Evolutionary conservation across 2,797 vertebrate species (phyloP).

Genomic region (Acanthurus leucopareius): DNA sequence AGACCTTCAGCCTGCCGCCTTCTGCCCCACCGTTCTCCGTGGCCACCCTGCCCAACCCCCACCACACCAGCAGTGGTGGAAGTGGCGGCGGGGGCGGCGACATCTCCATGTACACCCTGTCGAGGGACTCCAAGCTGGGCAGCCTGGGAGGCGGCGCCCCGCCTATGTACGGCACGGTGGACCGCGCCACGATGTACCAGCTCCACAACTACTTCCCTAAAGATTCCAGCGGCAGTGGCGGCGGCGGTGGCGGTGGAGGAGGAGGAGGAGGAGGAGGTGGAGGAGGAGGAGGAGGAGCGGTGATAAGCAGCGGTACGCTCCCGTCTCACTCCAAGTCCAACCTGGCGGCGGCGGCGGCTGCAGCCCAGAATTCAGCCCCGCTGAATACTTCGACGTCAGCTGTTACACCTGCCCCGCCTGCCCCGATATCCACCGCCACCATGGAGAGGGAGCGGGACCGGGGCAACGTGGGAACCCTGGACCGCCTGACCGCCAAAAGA

Average conservation of each 20-base stretch:
- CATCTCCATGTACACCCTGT: conserved; percentile 90
- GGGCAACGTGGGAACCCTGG: conserved; percentile 84
- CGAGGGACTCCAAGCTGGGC: conserved; percentile 84
- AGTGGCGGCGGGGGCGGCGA: conserved; percentile 85
- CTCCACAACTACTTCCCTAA: conserved; percentile 95
- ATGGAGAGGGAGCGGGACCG: conserved; percentile 87
- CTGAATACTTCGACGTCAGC: conserved; percentile 82
- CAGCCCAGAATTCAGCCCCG: conserved; percentile 79
- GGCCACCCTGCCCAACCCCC: conserved; percentile 91
- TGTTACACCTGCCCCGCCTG: conserved; percentile 53
- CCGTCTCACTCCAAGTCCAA: conserved; percentile 90
- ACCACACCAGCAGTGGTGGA: conserved; percentile 81
- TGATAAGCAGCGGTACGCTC: conserved; percentile 82
- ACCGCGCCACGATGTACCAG: conserved; percentile 90
- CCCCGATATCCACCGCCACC: conserved; percentile 83
- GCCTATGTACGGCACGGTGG: conserved; percentile 84
- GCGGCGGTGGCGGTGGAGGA: conserved; percentile 52
- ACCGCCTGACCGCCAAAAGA: conserved; percentile 85
- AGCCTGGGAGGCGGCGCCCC: conserved; percentile 80
- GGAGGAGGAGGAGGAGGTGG: conserved; percentile 27
- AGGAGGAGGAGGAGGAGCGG: conserved; percentile 69
- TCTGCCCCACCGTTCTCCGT: conserved; percentile 90
- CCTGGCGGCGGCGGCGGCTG: conserved; percentile 83
- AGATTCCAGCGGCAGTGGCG: conserved; percentile 78
- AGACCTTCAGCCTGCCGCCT: conserved; percentile 84